phyloP scores from a whole-genome alignment of 2,113 vertebrate species.

The Rhinoderma darwinii region DNA sequence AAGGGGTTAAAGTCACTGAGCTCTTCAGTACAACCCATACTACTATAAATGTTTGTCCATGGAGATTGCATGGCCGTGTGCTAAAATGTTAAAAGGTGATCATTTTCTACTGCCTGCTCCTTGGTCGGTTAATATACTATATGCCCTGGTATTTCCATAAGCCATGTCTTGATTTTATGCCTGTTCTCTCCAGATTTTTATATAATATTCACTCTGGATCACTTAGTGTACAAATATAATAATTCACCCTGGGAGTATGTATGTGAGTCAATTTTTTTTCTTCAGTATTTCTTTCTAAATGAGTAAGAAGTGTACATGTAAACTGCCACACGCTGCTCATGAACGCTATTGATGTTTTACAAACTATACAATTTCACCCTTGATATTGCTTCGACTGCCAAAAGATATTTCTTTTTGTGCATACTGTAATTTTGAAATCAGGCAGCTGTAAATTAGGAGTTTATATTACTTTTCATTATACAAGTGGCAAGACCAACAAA shows the following conservation, averaged over 20 bases:
- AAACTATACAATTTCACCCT: not conserved
- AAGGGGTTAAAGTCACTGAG: too few species aligned
- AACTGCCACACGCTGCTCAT: not conserved
- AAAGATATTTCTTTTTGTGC: conserved; percentile 26
- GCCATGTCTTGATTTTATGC: too few species aligned
- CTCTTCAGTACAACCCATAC: too few species aligned
- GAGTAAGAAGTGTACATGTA: not conserved
- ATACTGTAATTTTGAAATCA: conserved; percentile 21
- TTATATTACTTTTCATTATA: conserved; percentile 42
- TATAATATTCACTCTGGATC: too few species aligned
- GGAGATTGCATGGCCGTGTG: too few species aligned
- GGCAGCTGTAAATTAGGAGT: conserved; percentile 12
- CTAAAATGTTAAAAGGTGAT: too few species aligned
- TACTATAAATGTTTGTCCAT: too few species aligned
- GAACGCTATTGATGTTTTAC: conserved; percentile 2
- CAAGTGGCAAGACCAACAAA: not conserved
- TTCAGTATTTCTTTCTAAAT: not conserved
- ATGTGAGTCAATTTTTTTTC: not conserved
- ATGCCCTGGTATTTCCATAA: too few species aligned
- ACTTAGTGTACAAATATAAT: not conserved
- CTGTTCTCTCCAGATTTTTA: too few species aligned
- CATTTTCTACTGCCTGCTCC: too few species aligned
- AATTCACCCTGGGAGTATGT: not conserved
- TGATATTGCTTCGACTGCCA: conserved; percentile 23
- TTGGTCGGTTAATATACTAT: too few species aligned